phyloP scores from a whole-genome alignment of 2,888 invertebrate genomes.

The Lycaena phlaeas region DNA sequence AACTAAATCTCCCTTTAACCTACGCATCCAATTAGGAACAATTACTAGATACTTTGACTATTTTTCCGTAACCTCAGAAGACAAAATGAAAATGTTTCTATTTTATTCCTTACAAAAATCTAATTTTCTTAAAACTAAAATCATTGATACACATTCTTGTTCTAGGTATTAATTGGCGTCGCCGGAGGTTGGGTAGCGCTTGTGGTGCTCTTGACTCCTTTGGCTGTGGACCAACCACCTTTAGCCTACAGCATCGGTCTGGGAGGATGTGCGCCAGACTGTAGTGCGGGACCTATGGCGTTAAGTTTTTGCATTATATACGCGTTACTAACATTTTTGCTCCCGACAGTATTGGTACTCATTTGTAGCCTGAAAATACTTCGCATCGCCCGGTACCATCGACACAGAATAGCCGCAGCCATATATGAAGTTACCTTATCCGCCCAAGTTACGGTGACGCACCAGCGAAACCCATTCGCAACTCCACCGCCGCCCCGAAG shows the following conservation, averaged over 20 bases:
- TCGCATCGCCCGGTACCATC: conserved; percentile 80
- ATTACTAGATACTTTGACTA: too few species aligned
- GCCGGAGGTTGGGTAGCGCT: conserved; percentile 78
- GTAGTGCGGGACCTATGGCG: conserved; percentile 73
- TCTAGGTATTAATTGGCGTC: conserved; percentile 77
- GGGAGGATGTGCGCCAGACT: conserved; percentile 79
- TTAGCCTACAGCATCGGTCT: conserved; percentile 55
- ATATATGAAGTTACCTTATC: conserved; percentile 88
- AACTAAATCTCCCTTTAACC: too few species aligned
- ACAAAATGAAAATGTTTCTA: too few species aligned
- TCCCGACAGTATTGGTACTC: conserved; percentile 79
- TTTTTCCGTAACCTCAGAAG: too few species aligned
- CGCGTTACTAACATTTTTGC: conserved; percentile 75
- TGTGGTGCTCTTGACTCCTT: conserved; percentile 75
- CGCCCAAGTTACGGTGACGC: conserved; percentile 87
- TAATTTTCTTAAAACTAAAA: too few species aligned
- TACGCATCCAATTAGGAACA: too few species aligned
- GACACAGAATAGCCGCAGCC: conserved; percentile 87
- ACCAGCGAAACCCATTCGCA: conserved; percentile 85
- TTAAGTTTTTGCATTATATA: conserved; percentile 78
- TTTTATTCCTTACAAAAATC: too few species aligned
- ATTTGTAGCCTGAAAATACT: conserved; percentile 81
- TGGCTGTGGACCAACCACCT: conserved; percentile 73
- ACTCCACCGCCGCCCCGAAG: conserved; percentile 78
- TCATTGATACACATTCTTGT: too few species aligned